Percentiles rank a stretch among this genome's conserved stretches.
Conservation (phyloP, 1,140 invertebrate genomes). For the Trinorchestia longiramus region DNA sequence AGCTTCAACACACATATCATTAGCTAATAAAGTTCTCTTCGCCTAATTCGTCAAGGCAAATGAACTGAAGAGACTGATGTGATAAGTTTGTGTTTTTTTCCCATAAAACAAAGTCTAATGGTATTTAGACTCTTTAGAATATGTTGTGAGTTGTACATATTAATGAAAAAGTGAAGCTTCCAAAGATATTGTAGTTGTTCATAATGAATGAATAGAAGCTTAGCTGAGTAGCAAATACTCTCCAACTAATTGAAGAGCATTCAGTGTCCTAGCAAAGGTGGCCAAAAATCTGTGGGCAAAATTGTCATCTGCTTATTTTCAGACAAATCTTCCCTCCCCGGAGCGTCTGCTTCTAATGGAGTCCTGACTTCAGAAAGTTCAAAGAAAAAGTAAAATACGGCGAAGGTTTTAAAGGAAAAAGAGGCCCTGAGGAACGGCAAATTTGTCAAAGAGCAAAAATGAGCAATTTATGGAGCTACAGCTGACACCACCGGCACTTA, state of each 20-base stretch:
- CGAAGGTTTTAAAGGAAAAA: background rate
- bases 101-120: no score
- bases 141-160: background rate
- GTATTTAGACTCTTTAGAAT: background rate
- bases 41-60: no score
- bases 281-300: background rate
- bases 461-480: background rate
- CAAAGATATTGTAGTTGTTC: background rate
- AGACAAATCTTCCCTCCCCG: background rate
- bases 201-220: background rate
- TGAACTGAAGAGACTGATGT: no score
- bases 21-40: no score
- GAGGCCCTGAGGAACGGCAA: background rate
- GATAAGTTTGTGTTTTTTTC: no score
- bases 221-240: background rate
- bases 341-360: conserved; percentile 6
- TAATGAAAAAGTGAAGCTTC: background rate
- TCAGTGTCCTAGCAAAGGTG: background rate
- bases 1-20: no score
- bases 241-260: background rate
- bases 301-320: background rate
- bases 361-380: background rate
- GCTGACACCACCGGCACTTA: background rate
- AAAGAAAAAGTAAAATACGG: background rate
- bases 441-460: background rate